Evolutionary conservation across 2,888 invertebrate genomes (phyloP).

Genomic region (Heterodera filipjevi): DNA sequence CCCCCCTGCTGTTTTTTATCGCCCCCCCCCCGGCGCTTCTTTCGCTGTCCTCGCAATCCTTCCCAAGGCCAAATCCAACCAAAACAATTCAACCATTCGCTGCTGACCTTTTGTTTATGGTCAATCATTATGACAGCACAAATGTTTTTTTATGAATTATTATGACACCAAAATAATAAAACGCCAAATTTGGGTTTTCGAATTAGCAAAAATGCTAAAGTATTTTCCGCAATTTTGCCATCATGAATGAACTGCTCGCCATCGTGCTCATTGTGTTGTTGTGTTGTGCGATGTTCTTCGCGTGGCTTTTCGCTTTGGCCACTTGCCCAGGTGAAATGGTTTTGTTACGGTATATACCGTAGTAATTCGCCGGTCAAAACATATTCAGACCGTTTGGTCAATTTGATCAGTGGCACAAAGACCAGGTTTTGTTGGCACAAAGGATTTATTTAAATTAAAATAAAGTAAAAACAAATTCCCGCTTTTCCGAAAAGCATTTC

Average conservation of each 20-base stretch:
- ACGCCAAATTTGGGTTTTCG: neutral
- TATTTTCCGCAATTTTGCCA: neutral
- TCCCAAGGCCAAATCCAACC: no score
- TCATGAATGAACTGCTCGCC: constrained; percentile 60
- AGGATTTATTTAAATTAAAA: neutral
- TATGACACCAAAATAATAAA: no score
- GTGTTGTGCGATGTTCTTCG: constrained; percentile 60
- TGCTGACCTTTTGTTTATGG: no score
- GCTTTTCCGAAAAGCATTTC: neutral
- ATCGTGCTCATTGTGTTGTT: constrained; percentile 59
- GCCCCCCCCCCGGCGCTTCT: neutral
- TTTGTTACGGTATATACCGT: neutral
- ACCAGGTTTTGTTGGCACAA: neutral
- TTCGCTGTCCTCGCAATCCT: no score
- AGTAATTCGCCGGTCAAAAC: neutral
- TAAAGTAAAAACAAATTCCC: neutral
- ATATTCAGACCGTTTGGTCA: constrained; percentile 54
- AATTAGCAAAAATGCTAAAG: constrained; percentile 1
- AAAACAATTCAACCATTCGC: no score
- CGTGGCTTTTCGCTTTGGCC: constrained; percentile 46
- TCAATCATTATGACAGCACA: no score
- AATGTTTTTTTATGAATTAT: no score
- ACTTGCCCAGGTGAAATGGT: constrained; percentile 10
- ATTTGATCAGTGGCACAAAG: constrained; percentile 51
- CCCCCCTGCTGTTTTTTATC: neutral